Percentiles rank a stretch among this genome's conserved stretches.
These are phyloP conservation scores for Corbicula japonica DNA, from an alignment of 2,888 invertebrate species.

Conservation along the genomic window DNA sequence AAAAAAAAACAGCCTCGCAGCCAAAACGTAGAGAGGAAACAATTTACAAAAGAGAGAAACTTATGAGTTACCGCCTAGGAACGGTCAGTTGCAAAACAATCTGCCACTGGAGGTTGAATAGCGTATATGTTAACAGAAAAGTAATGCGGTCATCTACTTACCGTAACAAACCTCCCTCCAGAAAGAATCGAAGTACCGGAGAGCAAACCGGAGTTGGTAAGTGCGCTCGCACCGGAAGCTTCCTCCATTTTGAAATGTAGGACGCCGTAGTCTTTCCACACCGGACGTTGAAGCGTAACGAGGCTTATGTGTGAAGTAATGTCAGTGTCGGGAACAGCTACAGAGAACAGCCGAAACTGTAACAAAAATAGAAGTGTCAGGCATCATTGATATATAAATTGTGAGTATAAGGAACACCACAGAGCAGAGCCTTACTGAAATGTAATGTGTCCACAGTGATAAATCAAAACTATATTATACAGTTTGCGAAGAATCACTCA, in stretches of 20 bases:
- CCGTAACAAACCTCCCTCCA: constrained; percentile 61
- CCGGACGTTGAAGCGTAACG: constrained; percentile 50
- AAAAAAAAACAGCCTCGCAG: no score
- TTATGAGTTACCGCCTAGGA: no score
- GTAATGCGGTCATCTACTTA: no score
- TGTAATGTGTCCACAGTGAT: neutral
- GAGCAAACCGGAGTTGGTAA: constrained; percentile 53
- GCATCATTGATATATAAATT: neutral
- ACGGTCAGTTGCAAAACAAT: no score
- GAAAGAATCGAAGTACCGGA: constrained; percentile 35
- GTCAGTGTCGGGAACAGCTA: constrained; percentile 58
- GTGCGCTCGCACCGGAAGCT: constrained; percentile 37
- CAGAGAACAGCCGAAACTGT: constrained; percentile 59
- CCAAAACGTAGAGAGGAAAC: neutral
- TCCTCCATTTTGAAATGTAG: constrained; percentile 66
- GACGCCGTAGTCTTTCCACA: constrained; percentile 60
- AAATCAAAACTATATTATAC: no score
- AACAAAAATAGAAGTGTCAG: constrained; percentile 7
- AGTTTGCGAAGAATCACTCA: no score
- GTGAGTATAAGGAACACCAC: neutral
- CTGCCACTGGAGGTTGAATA: no score
- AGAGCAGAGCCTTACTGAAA: neutral
- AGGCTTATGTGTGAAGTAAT: constrained; percentile 59
- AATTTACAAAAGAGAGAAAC: neutral
- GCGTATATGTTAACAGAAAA: no score